Base-by-base conservation (phyloP, 1,140 invertebrate genomes). In the Marisa cornuarietis region DNA sequence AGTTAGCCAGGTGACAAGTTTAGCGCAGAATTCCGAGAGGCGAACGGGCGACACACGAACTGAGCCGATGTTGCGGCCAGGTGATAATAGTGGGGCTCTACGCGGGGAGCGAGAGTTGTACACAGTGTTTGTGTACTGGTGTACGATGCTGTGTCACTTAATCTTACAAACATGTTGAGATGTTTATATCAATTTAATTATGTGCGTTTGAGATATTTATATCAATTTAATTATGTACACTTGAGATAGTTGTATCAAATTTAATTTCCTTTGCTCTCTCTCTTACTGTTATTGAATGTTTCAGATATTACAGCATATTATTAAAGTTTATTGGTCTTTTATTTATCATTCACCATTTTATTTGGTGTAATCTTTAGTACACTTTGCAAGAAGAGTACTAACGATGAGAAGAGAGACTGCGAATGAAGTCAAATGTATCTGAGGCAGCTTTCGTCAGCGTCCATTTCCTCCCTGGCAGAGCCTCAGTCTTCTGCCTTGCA, bases 21-120 rank as follows among this genome's bases (percentile, higher is more conserved):
- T 31, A 49, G n/a, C 20, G 58, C 58, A 76, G 74, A 22, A 16
- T 31, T 31, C 20, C 76, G 76, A 68, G 76, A 51, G 20, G 13
- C 52, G 76, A n/a, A 77, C 76, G 63, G 76, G 31, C 63, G 76
- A 16, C 49, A 13, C 13, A 65, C 76, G 76, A 65, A 77, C 26
- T 68, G 49, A 24, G 26, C 76, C 63, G 76, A 68, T 69, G 10
- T 77, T 77, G 65, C 51, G 76, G 76, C 76, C 76, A 77, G 76
- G 76, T 68, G 76, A 77, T 77, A 77, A 51, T 68, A 31, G 11
- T 5, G 76, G 65, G 76, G 76, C 65, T 26, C 65, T 69, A 20
- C 11, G 16, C 26, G 68, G 76, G 76, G 63, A 11, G 63, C 24
- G 63, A 68, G 61, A n/a, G n/a, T n/a, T n/a, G n/a, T n/a, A n/a